Base-by-base conservation (phyloP, 2,888 invertebrate species). In the Temnothorax ravouxi region DNA sequence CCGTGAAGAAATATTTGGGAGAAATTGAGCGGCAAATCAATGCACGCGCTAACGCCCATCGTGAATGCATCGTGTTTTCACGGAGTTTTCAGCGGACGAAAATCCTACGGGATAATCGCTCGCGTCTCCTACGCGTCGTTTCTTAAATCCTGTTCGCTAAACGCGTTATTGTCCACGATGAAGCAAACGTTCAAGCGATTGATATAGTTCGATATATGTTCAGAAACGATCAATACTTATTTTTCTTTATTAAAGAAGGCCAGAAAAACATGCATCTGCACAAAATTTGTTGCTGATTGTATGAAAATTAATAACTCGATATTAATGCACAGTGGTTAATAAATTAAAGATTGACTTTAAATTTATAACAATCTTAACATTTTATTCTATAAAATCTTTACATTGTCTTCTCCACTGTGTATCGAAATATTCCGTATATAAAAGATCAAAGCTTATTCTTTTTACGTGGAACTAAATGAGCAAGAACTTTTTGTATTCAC, bases 11-110 rank as follows among this genome's bases (percentile, higher is more conserved):
- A 94, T 93, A 92, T 92, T 93, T 91, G 91, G 86, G 71, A 88
- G 94, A 94, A 94, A 95, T 94, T 94, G 94, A 94, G 94, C 94
- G 94, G 91, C 92, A 94, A 94, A 95, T 94, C 93, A 92, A 93
- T 93, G 92, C 92, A 93, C 92, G 94, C 93, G 91, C 92, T 94
- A 91, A 94, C 95, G 92, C 95, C 93, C 91, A 86, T 89, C 86
- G 71, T 92, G 87, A 93, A 94, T 92, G 89, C 64, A 64, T 29
- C 82, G 79, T 90, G 87, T 90, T 90, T 90, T 88, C 90, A 88
- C 75, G 81, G 5, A 85, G 81, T 85, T 86, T 88, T 61, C 83
- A 66, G 38, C 54, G 81, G 79, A 9, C 81, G 56, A 79, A 86
- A 86, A 85, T 72, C 87, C 86, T 41, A n/a, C n/a, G n/a, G 88